Evolutionary conservation across 2,888 invertebrate genomes (phyloP), one percentile per base, ranked within the genome.

Genomic region (Macrophya annulata): DNA sequence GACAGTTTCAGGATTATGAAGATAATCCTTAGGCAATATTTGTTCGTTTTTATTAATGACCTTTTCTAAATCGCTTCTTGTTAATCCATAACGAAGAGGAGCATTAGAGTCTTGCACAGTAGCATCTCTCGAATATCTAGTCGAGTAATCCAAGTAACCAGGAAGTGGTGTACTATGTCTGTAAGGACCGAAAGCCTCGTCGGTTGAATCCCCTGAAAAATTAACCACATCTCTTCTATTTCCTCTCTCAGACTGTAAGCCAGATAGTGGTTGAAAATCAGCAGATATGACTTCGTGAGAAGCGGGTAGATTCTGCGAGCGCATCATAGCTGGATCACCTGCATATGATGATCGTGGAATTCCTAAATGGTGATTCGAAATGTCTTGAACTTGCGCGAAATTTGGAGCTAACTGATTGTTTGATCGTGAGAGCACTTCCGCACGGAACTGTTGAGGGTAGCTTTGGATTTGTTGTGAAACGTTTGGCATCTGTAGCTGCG

Each of bases 91-190:
- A 15, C 55, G 48, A 43, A 45, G 81, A 37, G 48, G 15, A 43
- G 55, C 31, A n/a, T 76, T 59, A 9, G 71, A 21, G 4, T 85
- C 84, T 17, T 82, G 15, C 9, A 43, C 45, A 4, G 84, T n/a
- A 4, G 65, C 43, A 17, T 86, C 74, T 21, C 77, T 62, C 6
- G 79, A 65, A 43, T 85, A 74, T 68, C 79, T 59, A 6, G 76
- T 31, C 45, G 86, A 84, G 71, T 86, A 86, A 84, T 87, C 84
- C 43, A 74, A 65, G 55, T 77, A 79, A 76, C 85, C 85, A 65
- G 86, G 76, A 48, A 81, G 65, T 21, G 85, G 68, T n/a, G 84
- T 85, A 59, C 85, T 85, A 21, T 85, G 85, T 85, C 83, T 82
- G 45, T 72, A 83, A 37, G 83, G 81, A 48, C 71, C 79, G 21